Percentiles rank a stretch among this genome's conserved stretches.
These are phyloP conservation scores for Drosophila diplacantha DNA, from an alignment of 2,888 invertebrate genomes.

Conservation along the genomic window DNA sequence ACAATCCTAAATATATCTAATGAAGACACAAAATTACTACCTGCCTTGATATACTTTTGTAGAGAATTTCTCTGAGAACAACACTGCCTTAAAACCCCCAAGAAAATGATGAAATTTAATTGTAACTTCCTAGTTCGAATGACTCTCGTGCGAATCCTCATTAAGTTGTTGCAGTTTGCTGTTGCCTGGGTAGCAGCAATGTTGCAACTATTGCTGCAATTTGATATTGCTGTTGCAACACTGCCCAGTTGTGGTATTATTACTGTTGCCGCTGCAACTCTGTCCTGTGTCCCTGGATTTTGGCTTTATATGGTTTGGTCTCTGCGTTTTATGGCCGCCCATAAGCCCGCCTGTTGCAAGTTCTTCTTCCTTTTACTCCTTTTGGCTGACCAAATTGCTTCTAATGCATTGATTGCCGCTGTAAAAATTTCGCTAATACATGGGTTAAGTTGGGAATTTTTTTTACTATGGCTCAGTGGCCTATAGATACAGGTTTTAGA, in stretches of 20 bases:
- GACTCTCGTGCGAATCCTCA: neutral
- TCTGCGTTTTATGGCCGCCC: slow-evolving; percentile 11
- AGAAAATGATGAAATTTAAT: neutral
- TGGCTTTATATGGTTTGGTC: neutral
- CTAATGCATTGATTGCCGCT: slow-evolving; percentile 19
- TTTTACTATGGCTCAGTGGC: neutral
- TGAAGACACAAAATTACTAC: too few relatives aligned
- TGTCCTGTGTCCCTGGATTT: slow-evolving; percentile 7
- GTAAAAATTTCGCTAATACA: slow-evolving; percentile 14
- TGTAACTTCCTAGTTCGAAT: neutral
- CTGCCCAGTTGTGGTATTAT: neutral
- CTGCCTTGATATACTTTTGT: too few relatives aligned
- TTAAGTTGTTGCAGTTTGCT: neutral
- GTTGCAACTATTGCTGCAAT: slow-evolving; percentile 9
- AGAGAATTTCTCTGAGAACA: too few relatives aligned
- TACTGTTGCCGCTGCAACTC: neutral
- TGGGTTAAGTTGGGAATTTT: neutral
- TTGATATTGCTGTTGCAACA: slow-evolving; percentile 5
- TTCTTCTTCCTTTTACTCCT: neutral
- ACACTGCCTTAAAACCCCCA: neutral
- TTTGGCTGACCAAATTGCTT: slow-evolving; percentile 7
- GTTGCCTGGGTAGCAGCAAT: slow-evolving; percentile 1
- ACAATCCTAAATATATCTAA: too few relatives aligned
- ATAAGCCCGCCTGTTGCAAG: slow-evolving; percentile 1
- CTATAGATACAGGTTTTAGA: neutral